A percentile compares a stretch with the other conserved stretches of the same genome.
Evolutionary conservation across 2,888 invertebrate genomes (phyloP).

Genomic region (Lingula anatina): DNA sequence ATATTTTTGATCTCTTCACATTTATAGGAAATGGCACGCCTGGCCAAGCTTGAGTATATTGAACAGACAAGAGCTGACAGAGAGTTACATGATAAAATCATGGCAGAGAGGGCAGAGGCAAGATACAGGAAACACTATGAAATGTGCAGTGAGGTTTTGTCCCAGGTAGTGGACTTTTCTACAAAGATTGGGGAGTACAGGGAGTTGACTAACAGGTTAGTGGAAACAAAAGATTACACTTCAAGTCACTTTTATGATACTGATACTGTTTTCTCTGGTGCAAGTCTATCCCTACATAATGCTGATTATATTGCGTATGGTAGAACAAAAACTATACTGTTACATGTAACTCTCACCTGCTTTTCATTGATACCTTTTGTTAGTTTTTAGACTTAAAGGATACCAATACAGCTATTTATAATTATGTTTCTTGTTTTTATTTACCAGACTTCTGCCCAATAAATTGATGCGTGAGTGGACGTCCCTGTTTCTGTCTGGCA

Average conservation of each 20-base stretch:
- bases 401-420: too few species aligned
- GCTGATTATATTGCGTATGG: too few species aligned
- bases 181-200: constrained; percentile 48
- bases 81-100: constrained; percentile 44
- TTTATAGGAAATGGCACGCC: constrained; percentile 42
- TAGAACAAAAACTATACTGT: too few species aligned
- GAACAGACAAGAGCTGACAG: constrained; percentile 44
- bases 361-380: too few species aligned
- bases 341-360: too few species aligned
- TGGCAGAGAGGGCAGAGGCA: constrained; percentile 40
- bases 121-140: constrained; percentile 46
- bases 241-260: too few species aligned
- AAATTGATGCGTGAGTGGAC: constrained; percentile 50
- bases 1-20: background rate
- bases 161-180: constrained; percentile 43
- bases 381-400: too few species aligned
- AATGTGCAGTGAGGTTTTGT: constrained; percentile 33
- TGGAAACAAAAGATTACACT: too few species aligned
- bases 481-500: constrained; percentile 40
- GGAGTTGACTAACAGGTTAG: constrained; percentile 48
- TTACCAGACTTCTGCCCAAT: constrained; percentile 38
- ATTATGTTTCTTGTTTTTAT: background rate
- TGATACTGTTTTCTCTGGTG: too few species aligned
- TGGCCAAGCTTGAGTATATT: constrained; percentile 42
- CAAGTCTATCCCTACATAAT: too few species aligned